Conservation (phyloP, 37 sponge, comb jelly and placozoan genomes). For the Amphimedon queenslandica region DNA sequence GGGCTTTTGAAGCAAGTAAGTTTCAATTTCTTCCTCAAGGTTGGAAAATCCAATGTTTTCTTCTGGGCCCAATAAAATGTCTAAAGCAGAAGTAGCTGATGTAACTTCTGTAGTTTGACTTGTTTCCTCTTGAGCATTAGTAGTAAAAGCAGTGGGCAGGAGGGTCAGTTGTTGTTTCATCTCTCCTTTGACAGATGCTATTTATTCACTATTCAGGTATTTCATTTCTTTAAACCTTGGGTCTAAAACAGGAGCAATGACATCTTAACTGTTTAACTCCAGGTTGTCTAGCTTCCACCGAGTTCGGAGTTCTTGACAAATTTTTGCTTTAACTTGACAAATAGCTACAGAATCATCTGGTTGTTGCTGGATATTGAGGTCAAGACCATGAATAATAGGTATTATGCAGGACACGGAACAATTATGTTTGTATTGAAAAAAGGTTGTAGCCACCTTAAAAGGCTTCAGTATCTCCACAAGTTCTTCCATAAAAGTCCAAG, state of each 20-base stretch:
- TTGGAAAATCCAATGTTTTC: neutral
- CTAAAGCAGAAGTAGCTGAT: neutral
- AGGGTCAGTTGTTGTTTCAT: no score
- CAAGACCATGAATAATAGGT: conserved; percentile 11
- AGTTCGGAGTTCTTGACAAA: neutral
- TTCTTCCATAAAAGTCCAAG: conserved; percentile 6
- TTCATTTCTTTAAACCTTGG: neutral
- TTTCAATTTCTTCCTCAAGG: neutral
- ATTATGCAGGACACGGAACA: neutral
- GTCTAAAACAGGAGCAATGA: neutral
- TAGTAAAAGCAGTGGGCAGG: no score
- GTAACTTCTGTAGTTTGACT: no score
- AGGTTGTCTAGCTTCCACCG: neutral
- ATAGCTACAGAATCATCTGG: neutral
- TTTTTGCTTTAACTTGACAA: neutral
- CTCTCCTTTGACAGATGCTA: no score
- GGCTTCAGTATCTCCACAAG: conserved; percentile 6
- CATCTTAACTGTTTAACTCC: neutral
- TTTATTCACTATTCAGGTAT: neutral
- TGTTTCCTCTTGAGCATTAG: no score
- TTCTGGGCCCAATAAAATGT: neutral
- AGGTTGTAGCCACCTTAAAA: conserved; percentile 6
- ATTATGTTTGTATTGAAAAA: conserved; percentile 10
- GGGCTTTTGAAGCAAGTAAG: neutral
- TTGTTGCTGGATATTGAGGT: neutral